phyloP scores from a whole-genome alignment of 1,140 invertebrate genomes.

The Leptonema lineaticorne region DNA sequence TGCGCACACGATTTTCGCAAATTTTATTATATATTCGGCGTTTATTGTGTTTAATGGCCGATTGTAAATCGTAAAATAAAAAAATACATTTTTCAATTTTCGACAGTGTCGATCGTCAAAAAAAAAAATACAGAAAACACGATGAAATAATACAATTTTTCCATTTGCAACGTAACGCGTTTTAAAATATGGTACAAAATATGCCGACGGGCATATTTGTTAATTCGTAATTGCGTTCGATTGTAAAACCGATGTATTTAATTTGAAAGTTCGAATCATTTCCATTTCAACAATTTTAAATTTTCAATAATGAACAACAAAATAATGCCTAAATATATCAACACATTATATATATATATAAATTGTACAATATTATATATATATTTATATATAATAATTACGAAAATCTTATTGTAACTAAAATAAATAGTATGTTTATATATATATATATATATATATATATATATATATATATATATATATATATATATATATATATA shows the following conservation, averaged over 20 bases:
- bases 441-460: not conserved
- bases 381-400: not conserved
- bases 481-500: not conserved
- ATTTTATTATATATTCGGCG: slow-evolving; percentile 3
- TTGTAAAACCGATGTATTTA: no score
- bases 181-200: no score
- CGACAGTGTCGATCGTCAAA: not conserved
- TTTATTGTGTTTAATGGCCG: not conserved
- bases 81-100: not conserved
- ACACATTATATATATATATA: not conserved
- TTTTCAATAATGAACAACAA: no score
- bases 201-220: no score
- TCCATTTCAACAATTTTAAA: no score
- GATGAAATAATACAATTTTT: no score
- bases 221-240: no score
- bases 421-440: not conserved
- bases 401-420: not conserved
- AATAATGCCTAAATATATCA: not conserved
- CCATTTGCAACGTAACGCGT: no score
- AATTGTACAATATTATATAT: not conserved
- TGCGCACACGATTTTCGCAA: not conserved
- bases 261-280: no score
- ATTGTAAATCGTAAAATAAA: not conserved
- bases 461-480: not conserved
- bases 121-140: no score